These are phyloP conservation scores for Fragum fragum DNA, from an alignment of 2,888 invertebrate species.

Conservation along the genomic window DNA sequence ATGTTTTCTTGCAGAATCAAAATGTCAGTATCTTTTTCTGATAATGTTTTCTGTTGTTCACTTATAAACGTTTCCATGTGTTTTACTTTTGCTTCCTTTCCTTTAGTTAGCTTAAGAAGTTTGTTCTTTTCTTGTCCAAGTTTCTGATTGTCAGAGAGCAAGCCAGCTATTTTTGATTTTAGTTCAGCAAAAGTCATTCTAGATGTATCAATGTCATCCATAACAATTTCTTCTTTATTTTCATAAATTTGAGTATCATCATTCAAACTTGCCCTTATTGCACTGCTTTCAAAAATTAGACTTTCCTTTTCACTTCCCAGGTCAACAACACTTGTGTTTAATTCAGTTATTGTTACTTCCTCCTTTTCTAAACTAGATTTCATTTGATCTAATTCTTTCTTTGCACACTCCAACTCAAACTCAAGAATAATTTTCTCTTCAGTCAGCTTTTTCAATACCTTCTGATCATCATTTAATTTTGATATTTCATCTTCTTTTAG, in stretches of 20 bases:
- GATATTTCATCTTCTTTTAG: slow-evolving; percentile 62
- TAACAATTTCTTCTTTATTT: slow-evolving; percentile 10
- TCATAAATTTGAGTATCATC: background rate
- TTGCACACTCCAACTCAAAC: slow-evolving; percentile 66
- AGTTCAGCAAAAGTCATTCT: slow-evolving; percentile 35
- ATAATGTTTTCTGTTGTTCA: slow-evolving; percentile 66
- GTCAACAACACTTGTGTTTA: slow-evolving; percentile 32
- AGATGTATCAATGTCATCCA: background rate
- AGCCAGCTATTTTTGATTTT: slow-evolving; percentile 47
- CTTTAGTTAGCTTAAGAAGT: slow-evolving; percentile 67
- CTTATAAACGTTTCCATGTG: slow-evolving; percentile 70
- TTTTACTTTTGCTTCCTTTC: slow-evolving; percentile 71
- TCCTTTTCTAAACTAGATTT: slow-evolving; percentile 37
- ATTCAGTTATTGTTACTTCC: slow-evolving; percentile 24
- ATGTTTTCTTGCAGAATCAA: slow-evolving; percentile 70
- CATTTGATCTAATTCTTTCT: slow-evolving; percentile 56
- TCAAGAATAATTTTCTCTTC: slow-evolving; percentile 69
- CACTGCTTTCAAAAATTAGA: slow-evolving; percentile 31
- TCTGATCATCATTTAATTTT: slow-evolving; percentile 48
- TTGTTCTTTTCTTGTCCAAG: slow-evolving; percentile 63
- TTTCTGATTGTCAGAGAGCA: slow-evolving; percentile 60
- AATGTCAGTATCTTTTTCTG: slow-evolving; percentile 71
- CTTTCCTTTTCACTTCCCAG: slow-evolving; percentile 38
- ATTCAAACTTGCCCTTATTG: slow-evolving; percentile 3
- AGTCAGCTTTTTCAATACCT: slow-evolving; percentile 44